These are phyloP conservation scores for Cottus gobio DNA, from an alignment of 2,113 vertebrate species.

Conservation along the genomic window DNA sequence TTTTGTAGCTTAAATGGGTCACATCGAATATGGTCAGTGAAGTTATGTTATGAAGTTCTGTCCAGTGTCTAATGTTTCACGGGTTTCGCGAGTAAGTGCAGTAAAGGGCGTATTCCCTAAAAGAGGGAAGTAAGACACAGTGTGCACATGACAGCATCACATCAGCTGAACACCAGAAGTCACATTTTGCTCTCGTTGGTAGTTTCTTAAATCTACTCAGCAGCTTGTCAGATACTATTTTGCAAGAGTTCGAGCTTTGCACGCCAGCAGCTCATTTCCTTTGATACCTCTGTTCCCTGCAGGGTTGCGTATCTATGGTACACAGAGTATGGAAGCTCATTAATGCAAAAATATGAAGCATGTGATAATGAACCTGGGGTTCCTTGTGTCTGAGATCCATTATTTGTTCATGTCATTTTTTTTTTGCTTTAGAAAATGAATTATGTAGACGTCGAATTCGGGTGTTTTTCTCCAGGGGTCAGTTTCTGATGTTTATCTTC, in stretches of 20 bases:
- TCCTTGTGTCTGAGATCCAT: not conserved
- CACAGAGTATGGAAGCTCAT: not conserved
- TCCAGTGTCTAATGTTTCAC: not conserved
- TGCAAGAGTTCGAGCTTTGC: not conserved
- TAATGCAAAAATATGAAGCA: not conserved
- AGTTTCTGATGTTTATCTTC: not conserved
- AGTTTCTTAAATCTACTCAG: conserved; percentile 18
- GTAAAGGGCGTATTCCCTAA: not conserved
- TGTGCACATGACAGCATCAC: conserved; percentile 6
- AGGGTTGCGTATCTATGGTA: not conserved
- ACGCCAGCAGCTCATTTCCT: not conserved
- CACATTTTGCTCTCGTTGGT: conserved; percentile 2
- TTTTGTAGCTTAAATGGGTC: not conserved
- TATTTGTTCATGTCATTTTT: too few species aligned
- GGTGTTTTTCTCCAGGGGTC: not conserved
- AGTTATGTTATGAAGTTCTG: not conserved
- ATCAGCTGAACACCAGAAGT: conserved; percentile 13
- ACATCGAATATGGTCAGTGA: not conserved
- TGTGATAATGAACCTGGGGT: not conserved
- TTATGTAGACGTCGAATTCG: not conserved
- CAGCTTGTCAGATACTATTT: conserved; percentile 21
- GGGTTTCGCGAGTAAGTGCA: too few species aligned
- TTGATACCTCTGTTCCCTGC: not conserved
- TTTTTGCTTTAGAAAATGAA: not conserved
- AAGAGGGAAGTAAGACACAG: conserved; percentile 19